Conservation (phyloP, 2,888 invertebrate genomes). For the Ellobium chinense region DNA sequence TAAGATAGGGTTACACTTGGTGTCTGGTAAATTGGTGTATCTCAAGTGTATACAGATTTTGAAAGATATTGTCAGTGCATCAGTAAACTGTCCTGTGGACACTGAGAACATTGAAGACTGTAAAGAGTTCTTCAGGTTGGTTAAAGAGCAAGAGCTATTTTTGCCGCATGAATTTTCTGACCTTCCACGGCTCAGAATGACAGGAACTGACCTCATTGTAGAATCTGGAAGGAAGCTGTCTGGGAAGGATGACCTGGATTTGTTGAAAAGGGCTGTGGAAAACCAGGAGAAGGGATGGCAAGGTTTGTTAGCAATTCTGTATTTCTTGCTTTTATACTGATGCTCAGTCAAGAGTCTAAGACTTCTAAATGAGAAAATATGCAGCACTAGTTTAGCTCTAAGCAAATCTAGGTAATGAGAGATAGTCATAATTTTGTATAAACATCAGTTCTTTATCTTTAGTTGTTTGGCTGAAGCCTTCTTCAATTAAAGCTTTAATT, state of each 20-base stretch:
- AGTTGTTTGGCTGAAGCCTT: no score
- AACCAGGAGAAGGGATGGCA: slow-evolving; percentile 21
- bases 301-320: slow-evolving; percentile 21
- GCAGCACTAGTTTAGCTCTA: no score
- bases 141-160: not conserved
- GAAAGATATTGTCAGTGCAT: not conserved
- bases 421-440: no score
- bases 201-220: not conserved
- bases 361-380: no score
- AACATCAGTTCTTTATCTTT: no score
- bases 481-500: no score
- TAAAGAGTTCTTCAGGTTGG: not conserved
- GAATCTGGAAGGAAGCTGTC: not conserved
- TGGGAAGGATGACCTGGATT: slow-evolving; percentile 1
- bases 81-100: not conserved
- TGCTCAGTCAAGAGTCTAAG: no score
- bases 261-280: not conserved
- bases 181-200: not conserved
- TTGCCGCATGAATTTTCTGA: not conserved
- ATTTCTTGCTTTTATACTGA: no score
- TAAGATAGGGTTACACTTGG: not conserved
- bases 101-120: not conserved
- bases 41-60: not conserved
- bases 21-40: not conserved
- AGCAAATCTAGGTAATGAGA: no score